These are phyloP conservation scores for Drosophila oshimai DNA, from an alignment of 1,140 invertebrate genomes.

Conservation along the genomic window DNA sequence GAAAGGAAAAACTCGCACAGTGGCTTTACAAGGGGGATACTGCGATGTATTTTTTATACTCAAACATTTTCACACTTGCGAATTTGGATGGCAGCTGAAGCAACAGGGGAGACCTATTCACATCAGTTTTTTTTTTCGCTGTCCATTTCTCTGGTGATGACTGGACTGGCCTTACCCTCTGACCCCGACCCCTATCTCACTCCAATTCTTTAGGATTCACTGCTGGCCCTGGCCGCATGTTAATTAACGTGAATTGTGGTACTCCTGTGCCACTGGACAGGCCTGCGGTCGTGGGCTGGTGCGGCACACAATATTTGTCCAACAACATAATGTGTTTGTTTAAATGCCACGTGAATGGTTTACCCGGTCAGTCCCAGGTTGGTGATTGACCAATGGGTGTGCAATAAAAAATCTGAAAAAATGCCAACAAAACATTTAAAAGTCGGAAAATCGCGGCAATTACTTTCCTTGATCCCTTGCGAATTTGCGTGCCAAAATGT, in stretches of 20 bases:
- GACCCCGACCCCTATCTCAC: not conserved
- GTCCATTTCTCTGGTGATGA: not conserved
- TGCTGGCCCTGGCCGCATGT: constrained; percentile 48
- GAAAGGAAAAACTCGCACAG: not conserved
- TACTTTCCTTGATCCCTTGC: constrained; percentile 48
- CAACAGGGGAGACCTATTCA: constrained; percentile 54
- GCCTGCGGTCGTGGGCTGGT: constrained; percentile 24
- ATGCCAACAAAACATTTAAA: constrained; percentile 62
- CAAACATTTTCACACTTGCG: constrained; percentile 40
- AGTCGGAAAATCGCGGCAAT: constrained; percentile 73
- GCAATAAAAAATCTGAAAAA: constrained; percentile 33
- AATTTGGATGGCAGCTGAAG: constrained; percentile 31
- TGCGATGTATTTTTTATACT: constrained; percentile 16
- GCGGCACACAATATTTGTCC: constrained; percentile 55
- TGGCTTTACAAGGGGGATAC: not conserved
- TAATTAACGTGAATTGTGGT: constrained; percentile 79
- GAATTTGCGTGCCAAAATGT: constrained; percentile 27
- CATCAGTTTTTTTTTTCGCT: constrained; percentile 24
- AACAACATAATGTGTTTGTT: constrained; percentile 75
- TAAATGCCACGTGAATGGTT: constrained; percentile 45
- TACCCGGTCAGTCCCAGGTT: not conserved
- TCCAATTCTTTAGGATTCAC: not conserved
- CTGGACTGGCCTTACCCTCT: not conserved
- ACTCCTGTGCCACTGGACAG: constrained; percentile 13
- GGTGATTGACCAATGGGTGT: constrained; percentile 32